These are phyloP conservation scores for Sebastes variabilis DNA, from an alignment of 2,797 vertebrate genomes.

Conservation along the genomic window DNA sequence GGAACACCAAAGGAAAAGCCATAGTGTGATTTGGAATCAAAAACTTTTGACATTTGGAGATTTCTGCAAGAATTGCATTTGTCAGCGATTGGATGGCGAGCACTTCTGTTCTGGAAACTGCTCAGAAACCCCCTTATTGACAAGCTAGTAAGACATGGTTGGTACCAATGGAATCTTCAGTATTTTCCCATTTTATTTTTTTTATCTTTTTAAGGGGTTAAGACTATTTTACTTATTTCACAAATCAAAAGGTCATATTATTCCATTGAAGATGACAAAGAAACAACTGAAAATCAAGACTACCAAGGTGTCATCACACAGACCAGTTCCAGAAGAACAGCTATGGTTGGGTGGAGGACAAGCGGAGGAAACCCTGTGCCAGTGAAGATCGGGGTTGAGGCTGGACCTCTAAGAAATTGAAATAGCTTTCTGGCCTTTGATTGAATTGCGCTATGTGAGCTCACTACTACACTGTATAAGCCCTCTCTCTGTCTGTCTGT, in stretches of 20 bases:
- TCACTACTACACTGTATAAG: slow-evolving; percentile 45
- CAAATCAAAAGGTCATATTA: neutral
- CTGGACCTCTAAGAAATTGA: slow-evolving; percentile 75
- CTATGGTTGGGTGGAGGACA: slow-evolving; percentile 11
- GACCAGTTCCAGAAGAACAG: slow-evolving; percentile 14
- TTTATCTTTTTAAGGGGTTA: no score
- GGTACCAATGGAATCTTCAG: no score
- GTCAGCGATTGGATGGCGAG: no score
- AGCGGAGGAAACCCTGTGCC: slow-evolving; percentile 27
- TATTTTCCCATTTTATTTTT: no score
- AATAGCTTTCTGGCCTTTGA: slow-evolving; percentile 77
- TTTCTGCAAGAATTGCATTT: no score
- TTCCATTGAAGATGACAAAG: neutral
- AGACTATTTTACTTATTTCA: neutral
- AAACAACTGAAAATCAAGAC: neutral
- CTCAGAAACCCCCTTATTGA: no score
- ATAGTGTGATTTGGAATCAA: no score
- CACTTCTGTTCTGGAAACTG: no score
- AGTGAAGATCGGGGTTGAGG: slow-evolving; percentile 42
- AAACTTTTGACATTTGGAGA: no score
- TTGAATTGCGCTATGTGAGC: slow-evolving; percentile 73
- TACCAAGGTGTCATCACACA: slow-evolving; percentile 13
- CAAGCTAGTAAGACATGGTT: no score
- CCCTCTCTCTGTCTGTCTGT: slow-evolving; percentile 51
- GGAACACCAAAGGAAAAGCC: no score